phyloP scores from a whole-genome alignment of 1,140 invertebrate genomes.

The Aplysia californica region DNA sequence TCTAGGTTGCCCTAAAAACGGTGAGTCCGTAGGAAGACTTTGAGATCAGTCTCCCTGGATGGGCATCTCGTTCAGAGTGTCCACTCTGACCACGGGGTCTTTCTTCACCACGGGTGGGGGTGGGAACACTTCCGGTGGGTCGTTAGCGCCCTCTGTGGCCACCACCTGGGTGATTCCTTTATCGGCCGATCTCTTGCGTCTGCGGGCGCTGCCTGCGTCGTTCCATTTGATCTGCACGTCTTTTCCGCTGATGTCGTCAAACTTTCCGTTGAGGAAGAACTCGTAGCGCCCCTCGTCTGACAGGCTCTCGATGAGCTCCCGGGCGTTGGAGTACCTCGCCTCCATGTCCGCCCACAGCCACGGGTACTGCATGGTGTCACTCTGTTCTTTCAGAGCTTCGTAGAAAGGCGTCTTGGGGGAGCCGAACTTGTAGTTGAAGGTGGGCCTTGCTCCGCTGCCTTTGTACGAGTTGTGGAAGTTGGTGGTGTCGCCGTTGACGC shows the following conservation, averaged over 20 bases:
- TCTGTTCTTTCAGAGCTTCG: neutral
- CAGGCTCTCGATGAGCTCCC: neutral
- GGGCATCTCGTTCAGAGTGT: too few species aligned
- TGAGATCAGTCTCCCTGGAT: too few species aligned
- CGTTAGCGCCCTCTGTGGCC: too few species aligned
- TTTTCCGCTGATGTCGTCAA: neutral
- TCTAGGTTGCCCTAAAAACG: too few species aligned
- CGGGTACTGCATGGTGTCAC: neutral
- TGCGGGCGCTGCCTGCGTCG: too few species aligned
- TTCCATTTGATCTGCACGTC: neutral
- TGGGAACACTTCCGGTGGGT: too few species aligned
- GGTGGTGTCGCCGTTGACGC: neutral
- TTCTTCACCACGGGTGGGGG: too few species aligned
- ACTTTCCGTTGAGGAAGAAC: neutral
- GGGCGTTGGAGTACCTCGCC: neutral
- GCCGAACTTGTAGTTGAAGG: neutral
- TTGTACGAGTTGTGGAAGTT: neutral
- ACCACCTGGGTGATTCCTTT: too few species aligned
- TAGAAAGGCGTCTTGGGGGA: neutral
- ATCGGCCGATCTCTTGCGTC: too few species aligned
- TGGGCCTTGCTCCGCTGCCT: neutral
- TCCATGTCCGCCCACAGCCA: constrained; percentile 5
- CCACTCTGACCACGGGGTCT: too few species aligned
- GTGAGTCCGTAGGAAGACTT: too few species aligned
- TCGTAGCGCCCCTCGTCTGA: neutral